Evolutionary conservation across 2,797 vertebrate genomes (phyloP), one percentile per base, ranked within the genome.

Genomic region (Catharus ustulatus): DNA sequence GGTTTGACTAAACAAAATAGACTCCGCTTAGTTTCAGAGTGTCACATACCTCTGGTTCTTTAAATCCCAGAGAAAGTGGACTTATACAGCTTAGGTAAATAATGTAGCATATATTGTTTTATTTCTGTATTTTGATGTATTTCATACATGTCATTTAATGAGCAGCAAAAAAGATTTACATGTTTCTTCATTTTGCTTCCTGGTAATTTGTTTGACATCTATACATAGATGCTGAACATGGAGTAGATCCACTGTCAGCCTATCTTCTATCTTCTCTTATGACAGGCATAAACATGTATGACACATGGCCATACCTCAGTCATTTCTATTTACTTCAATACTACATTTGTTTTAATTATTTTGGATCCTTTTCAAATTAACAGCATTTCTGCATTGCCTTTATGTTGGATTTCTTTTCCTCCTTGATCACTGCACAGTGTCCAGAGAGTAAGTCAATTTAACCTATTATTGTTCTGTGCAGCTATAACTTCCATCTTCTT

Each of bases 151-250:
- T 88, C 2, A 3, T 85, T 83, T 80, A 85, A 93, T 68, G 64
- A 87, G 34, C 19, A 67, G 18, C 13, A 43, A 26, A 83, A 55
- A 54, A 36, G 5, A 54, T 83, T 34, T 71, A 23, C 30, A 34
- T n/a, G 34, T 79, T 95, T 69, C 15, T 74, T 86, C 52, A 63
- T 82, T 90, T 83, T 90, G 26, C 78, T 51, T 85, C 68, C 40
- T 84, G 29, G 36, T 77, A 51, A 93, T 94, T 89, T 82, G 45
- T 95, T 84, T 94, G 80, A 68, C 90, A 89, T 76, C 61, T 64
- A 34, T 87, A 43, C 49, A 14, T 45, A 74, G 76, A 38, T 42
- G 42, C 45, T 86, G 64, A 93, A 38, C n/a, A 13, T 79, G 34
- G 54, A 90, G 46, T 63, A 71, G 71, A 67, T 84, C 45, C 42